phyloP scores from a whole-genome alignment of 2,797 vertebrate genomes.

The Amblyopsis hoosieri region DNA sequence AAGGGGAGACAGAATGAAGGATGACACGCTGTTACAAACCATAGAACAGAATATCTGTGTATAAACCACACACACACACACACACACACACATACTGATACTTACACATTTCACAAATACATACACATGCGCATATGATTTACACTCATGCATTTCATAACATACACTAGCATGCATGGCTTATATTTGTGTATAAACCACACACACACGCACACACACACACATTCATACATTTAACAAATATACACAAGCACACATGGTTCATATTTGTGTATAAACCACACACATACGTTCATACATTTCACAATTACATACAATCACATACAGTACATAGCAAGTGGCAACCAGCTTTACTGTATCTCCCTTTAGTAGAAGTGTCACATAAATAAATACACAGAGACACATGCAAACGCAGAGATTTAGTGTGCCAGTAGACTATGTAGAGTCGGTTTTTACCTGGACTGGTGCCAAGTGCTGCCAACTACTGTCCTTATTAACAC shows the following conservation, averaged over 20 bases:
- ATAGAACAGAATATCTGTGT: slow-evolving; percentile 40
- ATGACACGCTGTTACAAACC: slow-evolving; percentile 66
- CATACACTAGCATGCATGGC: too few relatives aligned
- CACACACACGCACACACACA: not conserved
- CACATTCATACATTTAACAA: not conserved
- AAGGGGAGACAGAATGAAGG: slow-evolving; percentile 81
- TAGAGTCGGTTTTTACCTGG: slow-evolving; percentile 43
- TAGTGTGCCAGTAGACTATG: slow-evolving; percentile 10
- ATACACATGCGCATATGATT: slow-evolving; percentile 4
- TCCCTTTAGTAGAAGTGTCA: slow-evolving; percentile 19
- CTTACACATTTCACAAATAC: slow-evolving; percentile 21
- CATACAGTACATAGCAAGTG: slow-evolving; percentile 4
- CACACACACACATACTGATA: slow-evolving; percentile 10
- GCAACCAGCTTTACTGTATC: slow-evolving; percentile 12
- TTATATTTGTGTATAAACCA: not conserved
- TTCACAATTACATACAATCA: too few relatives aligned
- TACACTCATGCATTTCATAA: too few relatives aligned
- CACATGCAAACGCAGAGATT: slow-evolving; percentile 35
- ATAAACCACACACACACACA: not conserved
- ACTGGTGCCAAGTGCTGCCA: slow-evolving; percentile 36
- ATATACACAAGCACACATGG: too few relatives aligned
- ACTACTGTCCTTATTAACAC: slow-evolving; percentile 47
- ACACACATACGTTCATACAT: not conserved
- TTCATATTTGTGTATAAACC: too few relatives aligned
- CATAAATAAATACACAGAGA: slow-evolving; percentile 22